phyloP scores from a whole-genome alignment of 2,797 vertebrate species.

The Melanotaenia boesemani region DNA sequence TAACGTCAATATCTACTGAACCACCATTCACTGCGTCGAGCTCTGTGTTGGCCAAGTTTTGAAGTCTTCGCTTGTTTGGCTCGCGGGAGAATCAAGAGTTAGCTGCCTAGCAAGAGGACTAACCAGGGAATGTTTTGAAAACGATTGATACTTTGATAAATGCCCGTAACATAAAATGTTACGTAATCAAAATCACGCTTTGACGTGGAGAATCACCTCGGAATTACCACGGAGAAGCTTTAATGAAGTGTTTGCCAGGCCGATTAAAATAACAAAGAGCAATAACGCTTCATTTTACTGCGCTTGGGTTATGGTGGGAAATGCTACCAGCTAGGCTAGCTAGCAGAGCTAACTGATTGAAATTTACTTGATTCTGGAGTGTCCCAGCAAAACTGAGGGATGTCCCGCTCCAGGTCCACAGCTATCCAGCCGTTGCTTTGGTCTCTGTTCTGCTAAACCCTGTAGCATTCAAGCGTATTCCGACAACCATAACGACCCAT shows the following conservation, averaged over 20 bases:
- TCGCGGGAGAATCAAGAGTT: conserved; percentile 81
- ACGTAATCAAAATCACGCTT: conserved; percentile 4
- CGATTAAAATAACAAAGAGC: conserved; percentile 85
- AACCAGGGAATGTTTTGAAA: conserved; percentile 71
- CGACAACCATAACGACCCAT: conserved; percentile 66
- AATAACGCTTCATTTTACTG: conserved; percentile 85
- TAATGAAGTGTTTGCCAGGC: conserved; percentile 61
- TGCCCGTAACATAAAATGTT: conserved; percentile 18
- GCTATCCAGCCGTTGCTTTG: conserved; percentile 56
- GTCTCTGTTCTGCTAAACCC: conserved; percentile 46
- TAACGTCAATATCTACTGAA: conserved; percentile 42
- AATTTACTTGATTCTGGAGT: conserved; percentile 83
- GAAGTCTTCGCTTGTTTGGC: conserved; percentile 77
- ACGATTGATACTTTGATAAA: conserved; percentile 43
- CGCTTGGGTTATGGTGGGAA: conserved; percentile 74
- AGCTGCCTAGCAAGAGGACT: conserved; percentile 73
- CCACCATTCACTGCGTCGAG: conserved; percentile 52
- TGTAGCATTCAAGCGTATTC: conserved; percentile 41
- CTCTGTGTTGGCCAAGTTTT: conserved; percentile 84
- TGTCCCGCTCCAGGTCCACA: conserved; percentile 70
- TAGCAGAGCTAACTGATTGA: conserved; percentile 78
- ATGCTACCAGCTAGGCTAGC: conserved; percentile 70
- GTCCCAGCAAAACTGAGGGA: conserved; percentile 78
- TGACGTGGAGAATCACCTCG: conserved; percentile 14
- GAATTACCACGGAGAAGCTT: conserved; percentile 2